A percentile compares a stretch with the other conserved stretches of the same genome.
phyloP scores from a whole-genome alignment of 1,140 invertebrate species.

The Caerostris darwini region DNA sequence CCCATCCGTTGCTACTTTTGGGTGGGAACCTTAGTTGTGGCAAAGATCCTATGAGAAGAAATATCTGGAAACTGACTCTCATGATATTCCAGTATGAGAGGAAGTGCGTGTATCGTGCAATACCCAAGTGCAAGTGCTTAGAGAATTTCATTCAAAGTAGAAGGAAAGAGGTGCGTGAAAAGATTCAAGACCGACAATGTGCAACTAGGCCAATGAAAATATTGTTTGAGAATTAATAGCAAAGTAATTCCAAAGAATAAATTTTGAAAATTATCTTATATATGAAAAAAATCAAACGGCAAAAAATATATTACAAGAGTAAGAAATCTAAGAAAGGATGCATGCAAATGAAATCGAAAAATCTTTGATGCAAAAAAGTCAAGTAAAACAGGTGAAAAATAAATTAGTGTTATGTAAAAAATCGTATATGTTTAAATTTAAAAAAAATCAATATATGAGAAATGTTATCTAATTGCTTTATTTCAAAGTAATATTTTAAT shows the following conservation, averaged over 20 bases:
- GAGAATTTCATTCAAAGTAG: not conserved
- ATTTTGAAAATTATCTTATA: too few species aligned
- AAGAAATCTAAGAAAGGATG: not conserved
- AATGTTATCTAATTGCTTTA: too few species aligned
- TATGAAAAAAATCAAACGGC: too few species aligned
- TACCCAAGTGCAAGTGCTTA: not conserved
- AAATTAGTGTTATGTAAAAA: too few species aligned
- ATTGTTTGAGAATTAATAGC: too few species aligned
- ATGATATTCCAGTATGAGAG: not conserved
- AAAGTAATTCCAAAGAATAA: too few species aligned
- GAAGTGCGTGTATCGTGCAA: not conserved
- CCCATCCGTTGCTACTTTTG: conserved; percentile 71
- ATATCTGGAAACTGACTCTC: conserved; percentile 48
- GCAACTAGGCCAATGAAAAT: too few species aligned
- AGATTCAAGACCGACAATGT: not conserved
- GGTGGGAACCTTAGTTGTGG: conserved; percentile 66
- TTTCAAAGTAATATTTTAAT: too few species aligned
- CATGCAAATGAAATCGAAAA: not conserved
- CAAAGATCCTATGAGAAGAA: conserved; percentile 69
- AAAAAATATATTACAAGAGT: not conserved
- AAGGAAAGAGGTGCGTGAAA: not conserved
- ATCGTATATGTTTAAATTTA: too few species aligned
- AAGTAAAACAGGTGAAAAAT: too few species aligned
- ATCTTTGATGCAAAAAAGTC: too few species aligned
- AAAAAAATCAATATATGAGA: too few species aligned